A percentile compares a stretch with the other conserved stretches of the same genome.
Conservation (phyloP, 2,113 vertebrate genomes). For the Danionella cerebrum region DNA sequence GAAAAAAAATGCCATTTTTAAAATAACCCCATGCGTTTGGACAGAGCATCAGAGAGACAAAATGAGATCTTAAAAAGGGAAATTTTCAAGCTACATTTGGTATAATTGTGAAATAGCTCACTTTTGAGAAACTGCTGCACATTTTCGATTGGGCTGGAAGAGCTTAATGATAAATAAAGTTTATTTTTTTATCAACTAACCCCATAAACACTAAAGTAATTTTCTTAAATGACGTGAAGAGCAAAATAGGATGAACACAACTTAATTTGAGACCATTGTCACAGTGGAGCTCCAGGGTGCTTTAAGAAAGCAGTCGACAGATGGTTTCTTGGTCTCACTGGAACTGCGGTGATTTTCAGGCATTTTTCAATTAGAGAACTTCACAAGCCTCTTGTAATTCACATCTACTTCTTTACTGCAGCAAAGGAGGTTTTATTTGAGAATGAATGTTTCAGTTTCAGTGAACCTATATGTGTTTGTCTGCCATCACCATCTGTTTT, state of each 20-base stretch:
- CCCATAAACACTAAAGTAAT: background rate
- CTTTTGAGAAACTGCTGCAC: too few species aligned
- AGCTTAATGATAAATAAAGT: too few species aligned
- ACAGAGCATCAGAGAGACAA: too few species aligned
- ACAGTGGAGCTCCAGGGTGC: background rate
- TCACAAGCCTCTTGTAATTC: background rate
- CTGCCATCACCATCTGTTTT: background rate
- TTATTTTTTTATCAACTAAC: too few species aligned
- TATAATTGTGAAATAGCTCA: too few species aligned
- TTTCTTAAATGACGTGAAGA: constrained; percentile 2
- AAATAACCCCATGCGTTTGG: too few species aligned
- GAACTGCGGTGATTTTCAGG: background rate
- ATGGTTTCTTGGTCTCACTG: background rate
- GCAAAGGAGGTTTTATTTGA: background rate
- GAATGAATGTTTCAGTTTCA: background rate
- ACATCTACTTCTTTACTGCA: background rate
- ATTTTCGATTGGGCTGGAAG: too few species aligned
- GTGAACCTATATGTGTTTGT: background rate
- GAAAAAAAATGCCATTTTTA: too few species aligned
- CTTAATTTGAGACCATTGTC: background rate
- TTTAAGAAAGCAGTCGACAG: background rate
- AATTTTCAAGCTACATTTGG: too few species aligned
- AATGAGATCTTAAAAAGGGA: too few species aligned
- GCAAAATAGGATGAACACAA: background rate
- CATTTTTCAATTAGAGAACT: constrained; percentile 2